Evolutionary conservation across 2,113 vertebrate species (phyloP), one percentile per base, ranked within the genome.

Genomic region (Bufo bufo): DNA sequence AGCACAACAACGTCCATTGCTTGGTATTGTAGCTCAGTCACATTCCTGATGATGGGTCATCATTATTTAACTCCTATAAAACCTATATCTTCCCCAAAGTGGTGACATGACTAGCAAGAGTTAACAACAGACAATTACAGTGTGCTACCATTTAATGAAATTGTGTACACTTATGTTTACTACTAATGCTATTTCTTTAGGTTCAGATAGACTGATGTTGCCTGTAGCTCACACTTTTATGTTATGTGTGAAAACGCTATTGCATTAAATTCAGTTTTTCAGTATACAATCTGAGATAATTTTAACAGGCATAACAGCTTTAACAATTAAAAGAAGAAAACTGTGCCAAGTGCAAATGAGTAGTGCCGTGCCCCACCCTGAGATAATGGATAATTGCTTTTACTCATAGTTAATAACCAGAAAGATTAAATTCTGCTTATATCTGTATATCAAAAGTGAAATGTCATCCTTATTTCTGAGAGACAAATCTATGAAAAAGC

Each of bases 251-350:
- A 52, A 52, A 52, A 52, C 52, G 5, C 5, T 52, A 43, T 80
- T 80, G 8, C 7, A 45, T 43, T 56, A 10, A 61, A 61, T 61
- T 81, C 10, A 10, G 3, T 33, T 43, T 14, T 43, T 6, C n/a
- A 45, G 78, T 8, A 45, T 47, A 72, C 1, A 43, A 16, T 45
- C 3, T 58, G 12, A 58, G 7, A 58, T 58, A 10, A 75, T 17
- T 75, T 75, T 50, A 45, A 19, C 13, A 81, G 56, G 58, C 79
- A 45, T 81, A 13, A 61, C 5, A 61, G 7, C 56, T 61, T 81
- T 61, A 81, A 81, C 79, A 81, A 19, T 61, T 33, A 81, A 45
- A 81, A 13, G 56, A 81, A 81, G 20, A 2, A 33, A 58, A 80
- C 59, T 58, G 54, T 80, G 54, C n/a, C 78, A 58, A 80, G 13